Base-by-base conservation (phyloP, 2,888 invertebrate genomes). In the Seira ritae region DNA sequence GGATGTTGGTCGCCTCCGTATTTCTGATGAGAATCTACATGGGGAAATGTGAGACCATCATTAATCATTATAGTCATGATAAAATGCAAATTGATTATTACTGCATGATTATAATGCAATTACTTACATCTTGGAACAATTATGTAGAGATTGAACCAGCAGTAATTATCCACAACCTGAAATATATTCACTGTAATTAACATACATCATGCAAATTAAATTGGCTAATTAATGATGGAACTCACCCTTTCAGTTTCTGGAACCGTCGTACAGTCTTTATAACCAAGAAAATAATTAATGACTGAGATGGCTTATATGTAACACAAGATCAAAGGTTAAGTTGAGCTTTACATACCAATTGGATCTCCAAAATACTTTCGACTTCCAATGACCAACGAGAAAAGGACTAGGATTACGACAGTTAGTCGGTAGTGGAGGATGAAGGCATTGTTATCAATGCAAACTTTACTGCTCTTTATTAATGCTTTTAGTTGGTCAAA, bases 341-440 rank as follows among this genome's bases (percentile, higher is more conserved):
- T 42, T 8, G 12, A 42, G 6, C 6, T 12, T 42, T 42, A 42
- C 12, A 42, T 42, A 42, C 97, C 97, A 90, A 98, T 98, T 20
- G 98, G 98, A 91, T 98, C 98, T 6, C 98, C 98, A 90, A 98
- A 97, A 92, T 98, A 98, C 90, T 98, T 97, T 84, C 97, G 93
- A 87, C 97, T 96, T 69, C 97, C 97, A 85, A 98, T 97, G 90
- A 98, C 93, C 90, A 98, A 92, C 85, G 97, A 97, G 91, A 97
- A 97, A 86, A 97, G 96, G 89, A 98, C 94, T 91, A 98, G 92
- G 90, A 97, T 94, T 85, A 92, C 80, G 69, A 94, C 94, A 0
- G 95, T 95, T 31, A 93, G 92, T 90, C 97, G 97, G 93, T 97
- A 97, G 91, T 97, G 97, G 90, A 97, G 92, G 70, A 96, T 94